phyloP scores from a whole-genome alignment of 1,140 invertebrate genomes.

The Drosophila ercepeae region DNA sequence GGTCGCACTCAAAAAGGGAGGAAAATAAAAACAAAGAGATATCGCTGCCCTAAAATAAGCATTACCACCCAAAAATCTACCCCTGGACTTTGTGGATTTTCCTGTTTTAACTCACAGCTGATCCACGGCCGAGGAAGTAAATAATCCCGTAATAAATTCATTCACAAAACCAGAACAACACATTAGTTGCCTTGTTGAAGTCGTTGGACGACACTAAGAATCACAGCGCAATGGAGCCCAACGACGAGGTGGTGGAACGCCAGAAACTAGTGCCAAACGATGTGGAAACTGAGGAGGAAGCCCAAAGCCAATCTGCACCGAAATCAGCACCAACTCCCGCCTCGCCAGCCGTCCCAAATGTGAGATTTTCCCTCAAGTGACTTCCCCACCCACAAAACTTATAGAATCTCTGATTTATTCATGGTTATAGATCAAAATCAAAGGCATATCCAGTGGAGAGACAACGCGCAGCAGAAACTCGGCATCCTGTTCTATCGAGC shows the following conservation, averaged over 20 bases:
- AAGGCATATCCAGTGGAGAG: slow-evolving; percentile 79
- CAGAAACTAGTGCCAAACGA: slow-evolving; percentile 81
- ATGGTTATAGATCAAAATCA: slow-evolving; percentile 59
- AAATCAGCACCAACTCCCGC: slow-evolving; percentile 81
- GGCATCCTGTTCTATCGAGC: slow-evolving; percentile 78
- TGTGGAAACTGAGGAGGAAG: slow-evolving; percentile 78
- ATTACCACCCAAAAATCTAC: background rate
- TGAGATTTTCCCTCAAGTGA: slow-evolving; percentile 42
- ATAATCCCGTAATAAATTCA: no score
- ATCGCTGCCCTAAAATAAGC: slow-evolving; percentile 9
- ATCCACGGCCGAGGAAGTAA: no score
- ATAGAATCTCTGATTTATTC: background rate
- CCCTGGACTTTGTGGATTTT: background rate
- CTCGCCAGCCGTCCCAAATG: slow-evolving; percentile 82
- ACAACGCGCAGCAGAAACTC: slow-evolving; percentile 81
- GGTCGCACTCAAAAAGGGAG: slow-evolving; percentile 15
- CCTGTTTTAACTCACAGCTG: no score
- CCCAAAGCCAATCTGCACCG: slow-evolving; percentile 60
- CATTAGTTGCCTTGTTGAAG: no score
- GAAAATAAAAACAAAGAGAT: slow-evolving; percentile 61
- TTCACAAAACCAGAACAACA: no score
- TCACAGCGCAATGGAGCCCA: slow-evolving; percentile 69
- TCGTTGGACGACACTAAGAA: slow-evolving; percentile 13
- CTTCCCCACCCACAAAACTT: background rate
- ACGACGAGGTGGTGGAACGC: slow-evolving; percentile 80